Evolutionary conservation across 2,888 invertebrate species (phyloP).

Genomic region (Polylopha cassiicola): DNA sequence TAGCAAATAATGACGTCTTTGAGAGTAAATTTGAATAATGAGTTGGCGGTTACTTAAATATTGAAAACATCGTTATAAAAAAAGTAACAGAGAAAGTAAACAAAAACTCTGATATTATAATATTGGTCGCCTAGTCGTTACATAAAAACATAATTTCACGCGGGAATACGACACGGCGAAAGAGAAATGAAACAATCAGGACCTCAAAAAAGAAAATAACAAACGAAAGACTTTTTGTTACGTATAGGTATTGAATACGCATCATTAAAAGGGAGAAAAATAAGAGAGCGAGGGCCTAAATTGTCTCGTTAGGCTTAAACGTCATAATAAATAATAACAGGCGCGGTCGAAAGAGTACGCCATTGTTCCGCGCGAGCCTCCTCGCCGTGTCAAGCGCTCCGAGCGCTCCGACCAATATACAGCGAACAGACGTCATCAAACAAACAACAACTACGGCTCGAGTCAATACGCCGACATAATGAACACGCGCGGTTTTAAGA

Average conservation of each 20-base stretch:
- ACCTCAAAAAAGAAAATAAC: slow-evolving; percentile 24
- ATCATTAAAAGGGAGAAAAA: slow-evolving; percentile 37
- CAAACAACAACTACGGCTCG: slow-evolving; percentile 48
- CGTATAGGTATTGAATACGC: slow-evolving; percentile 33
- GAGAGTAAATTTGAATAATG: no score
- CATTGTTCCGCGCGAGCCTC: slow-evolving; percentile 37
- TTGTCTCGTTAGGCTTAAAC: slow-evolving; percentile 44
- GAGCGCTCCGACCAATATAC: slow-evolving; percentile 33
- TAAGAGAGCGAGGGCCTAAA: slow-evolving; percentile 26
- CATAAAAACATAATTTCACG: slow-evolving; percentile 20
- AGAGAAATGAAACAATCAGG: slow-evolving; percentile 26
- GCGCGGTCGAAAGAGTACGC: slow-evolving; percentile 18
- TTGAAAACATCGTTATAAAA: slow-evolving; percentile 12
- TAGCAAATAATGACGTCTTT: slow-evolving; percentile 2
- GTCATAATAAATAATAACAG: slow-evolving; percentile 52
- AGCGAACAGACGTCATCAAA: slow-evolving; percentile 44
- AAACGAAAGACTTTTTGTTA: slow-evolving; percentile 28
- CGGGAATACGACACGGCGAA: slow-evolving; percentile 20
- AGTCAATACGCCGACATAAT: slow-evolving; percentile 61
- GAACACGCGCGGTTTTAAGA: slow-evolving; percentile 37
- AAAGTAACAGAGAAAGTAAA: slow-evolving; percentile 11
- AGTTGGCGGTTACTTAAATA: no score
- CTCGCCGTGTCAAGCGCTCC: slow-evolving; percentile 28
- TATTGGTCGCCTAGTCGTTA: slow-evolving; percentile 7
- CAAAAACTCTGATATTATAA: slow-evolving; percentile 2